Base-by-base conservation (phyloP, 2,113 vertebrate genomes). In the Cebidichthys violaceus region DNA sequence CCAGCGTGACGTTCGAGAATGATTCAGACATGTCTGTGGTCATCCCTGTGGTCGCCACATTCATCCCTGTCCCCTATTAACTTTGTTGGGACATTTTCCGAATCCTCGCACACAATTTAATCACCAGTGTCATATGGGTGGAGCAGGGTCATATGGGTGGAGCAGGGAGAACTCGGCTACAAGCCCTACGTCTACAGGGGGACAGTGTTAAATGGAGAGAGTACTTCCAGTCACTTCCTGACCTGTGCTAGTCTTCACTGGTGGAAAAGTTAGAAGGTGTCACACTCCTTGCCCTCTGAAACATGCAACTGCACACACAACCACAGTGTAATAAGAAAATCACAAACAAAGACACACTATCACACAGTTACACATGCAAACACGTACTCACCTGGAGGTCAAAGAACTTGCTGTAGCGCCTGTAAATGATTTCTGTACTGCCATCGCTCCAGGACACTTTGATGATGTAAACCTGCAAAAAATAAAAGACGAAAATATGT, bases 361-460 rank as follows among this genome's bases (percentile, higher is more conserved):
- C 60, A 27, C 24, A 43, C 37, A 39, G 47, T 35, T 31, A 67
- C 20, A 60, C 50, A 72, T 50, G 13, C 33, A 71, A 31, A 47
- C 15, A 55, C 18, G 45, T 13, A 69, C 96, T 94, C 81, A 99
- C 98, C 97, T 99, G 98, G 66, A 99, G 94, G 91, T 99, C 97
- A 41, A 99, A 99, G 95, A 99, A 99, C 74, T 99, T 99, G 97
- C 98, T 99, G 94, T 99, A 99, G 76, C 98, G 96, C 20, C 98
- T 95, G 93, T 96, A 99, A 88, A 99, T 99, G 93, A 96, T 94
- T 89, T 99, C 98, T 0, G 96, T 97, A 78, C 95, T 95, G 80
- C 97, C 97, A 89, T 96, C 97, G 85, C 97, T 97, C 98, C 98
- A 99, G 22, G 88, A 97, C 83, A 99, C 98, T 89, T 97, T 97